Base-by-base conservation (phyloP, 2,113 vertebrate genomes). In the Melanerpes aurifrons region DNA sequence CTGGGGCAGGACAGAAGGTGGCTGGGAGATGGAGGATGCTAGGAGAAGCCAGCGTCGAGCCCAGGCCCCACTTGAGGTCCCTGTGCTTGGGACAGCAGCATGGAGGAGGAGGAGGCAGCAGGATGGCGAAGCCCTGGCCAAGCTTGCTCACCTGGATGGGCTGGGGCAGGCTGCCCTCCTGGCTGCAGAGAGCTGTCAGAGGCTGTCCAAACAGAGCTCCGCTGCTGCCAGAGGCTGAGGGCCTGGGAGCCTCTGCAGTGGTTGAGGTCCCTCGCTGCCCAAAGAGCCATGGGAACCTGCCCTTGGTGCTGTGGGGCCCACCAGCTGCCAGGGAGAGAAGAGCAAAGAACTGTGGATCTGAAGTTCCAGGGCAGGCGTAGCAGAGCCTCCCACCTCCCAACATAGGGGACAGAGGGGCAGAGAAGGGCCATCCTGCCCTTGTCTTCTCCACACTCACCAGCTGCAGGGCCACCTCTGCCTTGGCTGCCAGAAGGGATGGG, bases 211-310 rank as follows among this genome's bases (percentile, higher is more conserved):
- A 64, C 12, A 64, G 17, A 28, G 16, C 37, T 11, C 35, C 16
- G 4, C 14, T 13, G 24, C 24, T 12, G 6, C 18, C 47, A 54
- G 68, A 62, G 35, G 22, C 8, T 0, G 4, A 63, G 2, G 7
- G 20, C 82, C 16, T 14, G 4, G 37, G 59, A 2, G 1, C 8
- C n/a, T 48, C 40, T 58, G 50, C 61, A 66, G 82, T 3, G 3
- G 15, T 21, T 1, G 1, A n/a, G 8, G 16, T n/a, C n/a, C n/a
- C 5, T 31, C 9, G 25, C 21, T 4, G 0, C 1, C 6, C 40
- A 45, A 35, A 57, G 6, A 21, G 31, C 37, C 50, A 64, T 7
- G 25, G 48, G 31, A 64, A 32, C 10, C 7, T 4, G 3, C 13
- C 35, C 22, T 18, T 82, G 18, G 37, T 25, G 24, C 12, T 32